phyloP scores from a whole-genome alignment of 2,888 invertebrate genomes.

The Eupeodes latifasciatus region DNA sequence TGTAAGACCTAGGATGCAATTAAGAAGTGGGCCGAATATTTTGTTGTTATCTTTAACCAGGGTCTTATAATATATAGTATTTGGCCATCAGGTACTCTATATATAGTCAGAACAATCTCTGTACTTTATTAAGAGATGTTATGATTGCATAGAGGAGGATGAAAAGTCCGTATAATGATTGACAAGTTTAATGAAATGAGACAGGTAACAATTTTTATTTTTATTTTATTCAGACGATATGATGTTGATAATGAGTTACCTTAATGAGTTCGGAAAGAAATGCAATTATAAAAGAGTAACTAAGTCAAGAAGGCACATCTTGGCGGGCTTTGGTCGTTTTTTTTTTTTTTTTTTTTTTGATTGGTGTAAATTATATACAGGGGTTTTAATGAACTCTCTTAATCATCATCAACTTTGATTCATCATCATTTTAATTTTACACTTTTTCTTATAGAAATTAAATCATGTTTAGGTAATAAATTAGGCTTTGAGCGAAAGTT shows the following conservation, averaged over 20 bases:
- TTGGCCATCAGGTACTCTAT: not conserved
- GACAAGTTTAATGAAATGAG: constrained; percentile 57
- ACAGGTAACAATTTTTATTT: constrained; percentile 15
- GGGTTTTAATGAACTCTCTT: not conserved
- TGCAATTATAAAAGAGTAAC: not conserved
- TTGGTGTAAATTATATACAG: not conserved
- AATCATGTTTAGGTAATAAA: no score
- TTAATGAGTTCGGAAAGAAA: constrained; percentile 27
- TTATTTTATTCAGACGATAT: no score
- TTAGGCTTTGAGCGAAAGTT: no score
- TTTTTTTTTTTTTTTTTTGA: not conserved
- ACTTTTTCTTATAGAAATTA: no score
- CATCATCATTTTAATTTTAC: not conserved
- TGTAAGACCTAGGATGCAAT: constrained; percentile 28
- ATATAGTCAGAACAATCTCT: not conserved
- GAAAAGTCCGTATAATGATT: constrained; percentile 53
- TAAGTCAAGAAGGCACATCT: no score
- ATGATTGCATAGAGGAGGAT: constrained; percentile 6
- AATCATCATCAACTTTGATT: not conserved
- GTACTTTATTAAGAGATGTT: not conserved
- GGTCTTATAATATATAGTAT: no score
- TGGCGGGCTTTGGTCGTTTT: not conserved
- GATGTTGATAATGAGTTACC: constrained; percentile 18
- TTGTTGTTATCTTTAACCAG: not conserved
- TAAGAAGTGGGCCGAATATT: constrained; percentile 54